Evolutionary conservation across 1,140 invertebrate genomes (phyloP), one percentile per base, ranked within the genome.

Genomic region (Dufourea novaeangliae): DNA sequence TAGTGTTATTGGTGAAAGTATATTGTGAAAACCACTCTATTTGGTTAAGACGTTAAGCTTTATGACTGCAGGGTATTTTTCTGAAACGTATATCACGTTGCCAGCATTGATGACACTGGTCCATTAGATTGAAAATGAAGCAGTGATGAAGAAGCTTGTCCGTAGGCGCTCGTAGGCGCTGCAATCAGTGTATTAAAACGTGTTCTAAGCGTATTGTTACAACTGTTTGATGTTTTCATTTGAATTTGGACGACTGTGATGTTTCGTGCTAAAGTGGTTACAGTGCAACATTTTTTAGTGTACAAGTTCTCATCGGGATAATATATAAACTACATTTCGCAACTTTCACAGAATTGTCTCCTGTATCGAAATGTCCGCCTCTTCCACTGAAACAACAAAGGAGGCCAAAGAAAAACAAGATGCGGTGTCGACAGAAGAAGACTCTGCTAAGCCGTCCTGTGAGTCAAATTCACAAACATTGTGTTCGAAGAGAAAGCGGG

Each of bases 311-410:
- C 22, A 44, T 22, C 63, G 1, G 25, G 8, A 44, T 5, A 20
- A 37, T 14, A 56, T 37, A 25, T 10, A 57, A 6, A 64, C 6
- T 37, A 41, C 7, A 25, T 22, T 54, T 20, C 22, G 25, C 17
- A 20, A 61, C n/a, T 62, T 25, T 3, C 1, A 17, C 11, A 0
- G 56, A 39, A 63, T 41, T 56, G 20, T 7, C 12, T 69, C 44
- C 1, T 29, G 68, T 14, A 29, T 50, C 17, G 32, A 64, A 37
- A 86, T 84, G 75, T 85, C 81, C 61, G 41, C 63, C 57, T 46
- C 67, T 68, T 20, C 22, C 39, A 27, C 25, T 44, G 64, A 63
- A 46, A 22, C 25, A 37, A 69, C 62, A 39, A 66, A 61, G 17
- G 52, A 73, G 34, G n/a, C 46, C 4, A 57, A 69, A 22, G 44